A percentile compares a stretch with the other conserved stretches of the same genome.
Conservation (phyloP, 2,113 vertebrate species). For the Protobothrops mucrosquamatus region DNA sequence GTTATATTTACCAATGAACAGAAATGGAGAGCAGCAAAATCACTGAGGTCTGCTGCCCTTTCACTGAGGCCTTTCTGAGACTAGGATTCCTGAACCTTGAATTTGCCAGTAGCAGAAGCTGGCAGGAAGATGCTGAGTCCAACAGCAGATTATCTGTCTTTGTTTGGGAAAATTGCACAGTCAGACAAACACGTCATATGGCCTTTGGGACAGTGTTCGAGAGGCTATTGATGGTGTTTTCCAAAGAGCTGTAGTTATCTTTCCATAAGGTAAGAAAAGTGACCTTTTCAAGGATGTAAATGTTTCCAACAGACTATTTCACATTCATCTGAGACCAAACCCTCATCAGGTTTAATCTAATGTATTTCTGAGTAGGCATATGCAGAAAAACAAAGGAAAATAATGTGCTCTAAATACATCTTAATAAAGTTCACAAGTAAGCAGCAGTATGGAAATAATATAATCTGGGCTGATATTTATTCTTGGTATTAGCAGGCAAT, state of each 20-base stretch:
- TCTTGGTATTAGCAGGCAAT: neutral
- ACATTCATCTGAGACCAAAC: neutral
- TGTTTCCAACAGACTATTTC: neutral
- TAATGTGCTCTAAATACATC: neutral
- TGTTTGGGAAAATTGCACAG: neutral
- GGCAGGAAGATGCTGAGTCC: neutral
- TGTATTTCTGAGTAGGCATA: neutral
- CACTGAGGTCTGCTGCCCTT: neutral
- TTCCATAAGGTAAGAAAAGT: neutral
- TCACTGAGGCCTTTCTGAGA: neutral
- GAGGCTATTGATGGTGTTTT: neutral
- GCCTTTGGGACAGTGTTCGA: neutral
- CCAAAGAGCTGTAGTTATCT: neutral
- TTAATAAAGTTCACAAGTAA: neutral
- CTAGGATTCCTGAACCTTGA: neutral
- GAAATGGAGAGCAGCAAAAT: neutral
- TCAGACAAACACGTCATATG: neutral
- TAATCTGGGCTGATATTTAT: neutral
- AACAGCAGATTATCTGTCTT: neutral
- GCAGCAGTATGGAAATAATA: neutral
- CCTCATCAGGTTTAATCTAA: neutral
- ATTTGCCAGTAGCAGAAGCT: neutral
- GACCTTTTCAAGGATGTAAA: neutral
- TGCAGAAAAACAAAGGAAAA: neutral
- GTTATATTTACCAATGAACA: neutral